Conservation (phyloP, 2,888 invertebrate species). For the Pecten maximus region DNA sequence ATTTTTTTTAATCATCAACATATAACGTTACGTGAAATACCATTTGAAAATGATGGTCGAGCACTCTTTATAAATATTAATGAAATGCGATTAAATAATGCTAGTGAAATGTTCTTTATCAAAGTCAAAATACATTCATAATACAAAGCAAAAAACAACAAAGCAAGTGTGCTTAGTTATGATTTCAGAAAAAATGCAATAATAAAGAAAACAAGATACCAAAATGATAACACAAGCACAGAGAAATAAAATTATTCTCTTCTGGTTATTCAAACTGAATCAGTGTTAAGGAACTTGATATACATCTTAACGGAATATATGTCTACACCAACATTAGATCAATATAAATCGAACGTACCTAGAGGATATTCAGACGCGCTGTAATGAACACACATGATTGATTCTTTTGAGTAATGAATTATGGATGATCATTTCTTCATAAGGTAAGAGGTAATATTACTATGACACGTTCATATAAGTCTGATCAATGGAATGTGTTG, state of each 20-base stretch:
- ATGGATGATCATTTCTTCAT: neutral
- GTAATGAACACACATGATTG: neutral
- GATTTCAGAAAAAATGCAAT: neutral
- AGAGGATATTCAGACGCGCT: neutral
- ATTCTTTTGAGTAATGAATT: conserved; percentile 11
- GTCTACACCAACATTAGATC: neutral
- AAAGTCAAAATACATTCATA: too few species aligned
- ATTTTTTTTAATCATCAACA: too few species aligned
- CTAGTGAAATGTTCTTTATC: too few species aligned
- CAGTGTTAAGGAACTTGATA: neutral
- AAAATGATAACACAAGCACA: neutral
- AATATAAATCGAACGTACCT: neutral
- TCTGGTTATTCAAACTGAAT: neutral
- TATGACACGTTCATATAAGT: neutral
- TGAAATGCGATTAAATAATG: too few species aligned
- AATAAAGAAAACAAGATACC: neutral
- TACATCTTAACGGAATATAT: neutral
- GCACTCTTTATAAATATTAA: too few species aligned
- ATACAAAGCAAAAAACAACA: too few species aligned
- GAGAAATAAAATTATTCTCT: neutral
- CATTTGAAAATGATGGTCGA: too few species aligned
- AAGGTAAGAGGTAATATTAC: neutral
- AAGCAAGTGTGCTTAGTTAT: too few species aligned
- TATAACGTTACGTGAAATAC: too few species aligned
- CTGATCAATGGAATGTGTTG: neutral